Conservation (phyloP, 2,888 invertebrate genomes). For the Hyalella azteca region DNA sequence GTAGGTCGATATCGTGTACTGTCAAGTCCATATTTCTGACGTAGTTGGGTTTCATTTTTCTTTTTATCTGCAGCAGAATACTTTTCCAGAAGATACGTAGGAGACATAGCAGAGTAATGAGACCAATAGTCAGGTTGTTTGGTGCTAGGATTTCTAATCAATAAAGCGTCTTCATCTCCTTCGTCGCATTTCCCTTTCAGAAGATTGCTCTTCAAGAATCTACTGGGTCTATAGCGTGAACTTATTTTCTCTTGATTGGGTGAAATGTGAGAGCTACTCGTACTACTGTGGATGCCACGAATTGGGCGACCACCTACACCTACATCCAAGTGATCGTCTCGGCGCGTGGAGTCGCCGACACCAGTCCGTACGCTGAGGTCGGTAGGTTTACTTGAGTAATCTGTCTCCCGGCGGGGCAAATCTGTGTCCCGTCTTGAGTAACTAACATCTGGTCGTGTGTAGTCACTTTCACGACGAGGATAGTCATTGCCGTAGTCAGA, state of each 20-base stretch:
- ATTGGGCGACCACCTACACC: slow-evolving; percentile 23
- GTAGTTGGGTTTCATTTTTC: neutral
- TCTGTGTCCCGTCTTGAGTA: neutral
- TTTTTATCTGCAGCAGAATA: slow-evolving; percentile 35
- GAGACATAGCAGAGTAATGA: slow-evolving; percentile 45
- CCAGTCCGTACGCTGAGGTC: neutral
- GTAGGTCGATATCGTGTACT: neutral
- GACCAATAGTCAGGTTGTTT: slow-evolving; percentile 57
- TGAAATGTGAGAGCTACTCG: slow-evolving; percentile 35
- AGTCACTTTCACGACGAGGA: slow-evolving; percentile 8
- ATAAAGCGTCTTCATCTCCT: slow-evolving; percentile 37
- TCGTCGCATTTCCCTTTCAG: slow-evolving; percentile 47
- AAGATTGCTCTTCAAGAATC: slow-evolving; percentile 50
- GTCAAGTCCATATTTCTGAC: slow-evolving; percentile 14
- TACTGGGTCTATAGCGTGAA: slow-evolving; percentile 54
- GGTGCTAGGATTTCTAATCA: slow-evolving; percentile 27
- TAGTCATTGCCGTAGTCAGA: slow-evolving; percentile 47
- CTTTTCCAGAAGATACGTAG: slow-evolving; percentile 48
- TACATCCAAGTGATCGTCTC: slow-evolving; percentile 38
- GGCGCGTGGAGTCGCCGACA: neutral
- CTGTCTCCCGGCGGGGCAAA: neutral
- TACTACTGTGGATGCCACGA: slow-evolving; percentile 42
- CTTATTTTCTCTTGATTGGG: slow-evolving; percentile 55
- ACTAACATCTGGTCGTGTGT: neutral
- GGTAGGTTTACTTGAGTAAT: slow-evolving; percentile 13